These are phyloP conservation scores for Motacilla tschutschensis DNA, from an alignment of 2,113 vertebrate genomes.

Conservation along the genomic window DNA sequence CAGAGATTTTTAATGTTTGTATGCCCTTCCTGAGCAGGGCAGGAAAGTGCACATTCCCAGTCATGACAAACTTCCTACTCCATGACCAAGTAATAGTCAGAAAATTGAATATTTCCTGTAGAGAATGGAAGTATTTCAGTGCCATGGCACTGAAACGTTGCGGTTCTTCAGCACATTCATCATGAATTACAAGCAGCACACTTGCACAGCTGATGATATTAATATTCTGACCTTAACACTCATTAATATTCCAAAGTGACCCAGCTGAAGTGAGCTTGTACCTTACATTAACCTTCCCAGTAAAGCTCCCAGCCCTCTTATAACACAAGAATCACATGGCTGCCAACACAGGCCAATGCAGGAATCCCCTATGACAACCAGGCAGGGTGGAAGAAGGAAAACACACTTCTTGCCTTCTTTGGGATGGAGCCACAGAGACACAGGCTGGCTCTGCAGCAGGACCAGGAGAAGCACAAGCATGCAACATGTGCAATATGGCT, in stretches of 20 bases:
- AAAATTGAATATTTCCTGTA: not conserved
- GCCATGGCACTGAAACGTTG: not conserved
- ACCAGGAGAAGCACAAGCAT: not conserved
- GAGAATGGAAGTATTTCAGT: not conserved
- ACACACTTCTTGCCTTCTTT: not conserved
- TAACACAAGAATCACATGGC: not conserved
- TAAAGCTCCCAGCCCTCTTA: not conserved
- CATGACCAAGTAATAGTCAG: not conserved
- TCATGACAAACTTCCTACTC: not conserved
- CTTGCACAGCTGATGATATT: not conserved
- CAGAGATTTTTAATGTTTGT: not conserved
- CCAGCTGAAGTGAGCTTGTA: not conserved
- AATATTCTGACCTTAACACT: conserved; percentile 18
- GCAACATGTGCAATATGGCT: not conserved
- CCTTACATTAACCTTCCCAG: not conserved
- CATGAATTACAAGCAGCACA: not conserved
- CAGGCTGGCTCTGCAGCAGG: not conserved
- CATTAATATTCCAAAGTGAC: not conserved
- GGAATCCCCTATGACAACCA: rapidly evolving
- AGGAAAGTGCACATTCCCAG: not conserved
- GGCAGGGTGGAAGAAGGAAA: not conserved
- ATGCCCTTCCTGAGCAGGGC: not conserved
- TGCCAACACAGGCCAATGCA: not conserved
- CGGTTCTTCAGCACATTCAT: not conserved
- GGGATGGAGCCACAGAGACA: not conserved